Conservation (phyloP, 1,140 invertebrate genomes). For the Drosophila ercepeae region DNA sequence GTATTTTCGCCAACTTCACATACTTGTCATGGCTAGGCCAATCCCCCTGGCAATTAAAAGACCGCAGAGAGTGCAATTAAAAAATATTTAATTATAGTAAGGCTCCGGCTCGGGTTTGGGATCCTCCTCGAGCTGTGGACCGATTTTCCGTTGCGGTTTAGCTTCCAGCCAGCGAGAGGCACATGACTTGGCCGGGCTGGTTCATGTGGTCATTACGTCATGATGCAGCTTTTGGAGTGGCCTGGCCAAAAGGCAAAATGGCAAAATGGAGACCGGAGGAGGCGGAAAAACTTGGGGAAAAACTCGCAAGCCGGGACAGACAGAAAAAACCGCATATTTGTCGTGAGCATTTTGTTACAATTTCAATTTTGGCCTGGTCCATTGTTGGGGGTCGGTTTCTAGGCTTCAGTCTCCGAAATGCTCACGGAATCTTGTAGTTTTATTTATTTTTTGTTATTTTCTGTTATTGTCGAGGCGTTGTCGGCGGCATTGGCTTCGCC, state of each 20-base stretch:
- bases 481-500: conserved; percentile 30
- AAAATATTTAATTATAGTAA: conserved; percentile 49
- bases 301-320: conserved; percentile 28
- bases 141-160: conserved; percentile 42
- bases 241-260: conserved; percentile 23
- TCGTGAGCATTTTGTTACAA: conserved; percentile 52
- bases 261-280: background rate
- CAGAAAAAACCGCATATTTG: conserved; percentile 45
- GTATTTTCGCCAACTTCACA: background rate
- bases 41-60: conserved; percentile 46
- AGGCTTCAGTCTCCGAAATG: conserved; percentile 28
- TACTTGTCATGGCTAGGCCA: conserved; percentile 34
- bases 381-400: conserved; percentile 50
- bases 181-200: conserved; percentile 36
- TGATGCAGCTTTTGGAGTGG: conserved; percentile 51
- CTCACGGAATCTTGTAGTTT: conserved; percentile 26
- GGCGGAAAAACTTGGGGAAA: conserved; percentile 38
- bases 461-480: conserved; percentile 29
- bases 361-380: conserved; percentile 49
- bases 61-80: conserved; percentile 50
- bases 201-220: conserved; percentile 49
- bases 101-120: conserved; percentile 29
- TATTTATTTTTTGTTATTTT: conserved; percentile 16
- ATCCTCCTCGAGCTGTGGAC: conserved; percentile 46
- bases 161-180: conserved; percentile 35